Evolutionary conservation across 2,888 invertebrate species (phyloP), one percentile per base, ranked within the genome.

Genomic region (Eupeodes luniger): DNA sequence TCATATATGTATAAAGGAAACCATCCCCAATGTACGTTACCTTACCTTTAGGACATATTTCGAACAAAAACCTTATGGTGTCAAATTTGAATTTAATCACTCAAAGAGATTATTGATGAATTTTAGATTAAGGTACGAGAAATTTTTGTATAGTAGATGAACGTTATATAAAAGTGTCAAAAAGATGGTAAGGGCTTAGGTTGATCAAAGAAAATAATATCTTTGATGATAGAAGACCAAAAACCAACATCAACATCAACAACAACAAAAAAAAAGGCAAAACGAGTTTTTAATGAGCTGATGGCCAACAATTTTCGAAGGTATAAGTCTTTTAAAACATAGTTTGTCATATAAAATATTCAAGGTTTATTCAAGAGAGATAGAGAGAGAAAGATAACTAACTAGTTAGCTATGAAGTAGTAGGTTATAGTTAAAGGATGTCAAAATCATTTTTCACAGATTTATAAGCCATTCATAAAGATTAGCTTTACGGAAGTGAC

Each of bases 81-180:
- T 69, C 44, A 66, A 80, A 85, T 81, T 76, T 70, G 69, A 49
- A 76, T 81, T 85, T 64, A 81, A 76, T 76, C 75, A 47, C 51
- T 75, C 67, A 72, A 74, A 69, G 36, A 36, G 69, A 16, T 70
- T 57, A 47, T 85, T 69, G 79, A 75, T 61, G 72, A 69, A 67
- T 75, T 72, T 70, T 27, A 19, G 75, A 81, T 81, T 64, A 47
- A 57, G 70, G 57, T 16, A 47, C 0, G 5, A 5, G 3, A 19
- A 14, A 16, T 51, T 69, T 11, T n/a, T 34, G 51, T 67, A 49
- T 67, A 44, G 16, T 16, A n/a, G 67, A 34, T 16, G 16, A 62
- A 44, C 16, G 10, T 34, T 61, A 27, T 57, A 36, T 27, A 34
- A 53, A 69, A 36, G 67, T 69, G 67, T 69, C 34, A 16, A 53